These are phyloP conservation scores for Hypercompe scribonia DNA, from an alignment of 2,888 invertebrate species.

Conservation along the genomic window DNA sequence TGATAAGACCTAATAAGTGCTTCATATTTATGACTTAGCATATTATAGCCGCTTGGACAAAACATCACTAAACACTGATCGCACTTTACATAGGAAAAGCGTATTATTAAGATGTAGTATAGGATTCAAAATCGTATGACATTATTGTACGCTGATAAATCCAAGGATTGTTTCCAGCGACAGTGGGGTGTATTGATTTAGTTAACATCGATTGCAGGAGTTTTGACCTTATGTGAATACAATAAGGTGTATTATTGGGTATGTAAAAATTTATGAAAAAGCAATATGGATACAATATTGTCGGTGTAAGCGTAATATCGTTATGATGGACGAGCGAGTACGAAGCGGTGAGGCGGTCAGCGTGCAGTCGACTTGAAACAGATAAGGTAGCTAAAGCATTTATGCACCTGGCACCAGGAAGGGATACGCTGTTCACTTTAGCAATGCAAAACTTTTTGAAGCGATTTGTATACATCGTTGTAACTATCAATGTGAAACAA, in stretches of 20 bases:
- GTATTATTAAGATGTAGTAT: constrained; percentile 27
- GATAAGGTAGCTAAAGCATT: constrained; percentile 68
- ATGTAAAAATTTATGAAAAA: constrained; percentile 43
- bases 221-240: constrained; percentile 20
- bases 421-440: background rate
- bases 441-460: background rate
- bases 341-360: constrained; percentile 71
- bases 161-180: constrained; percentile 49
- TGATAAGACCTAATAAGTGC: constrained; percentile 62
- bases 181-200: constrained; percentile 69
- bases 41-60: constrained; percentile 64
- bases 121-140: constrained; percentile 45
- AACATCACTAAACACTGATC: constrained; percentile 38
- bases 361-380: constrained; percentile 81
- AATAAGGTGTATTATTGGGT: constrained; percentile 44
- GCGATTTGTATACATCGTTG: background rate
- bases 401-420: constrained; percentile 52
- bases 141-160: constrained; percentile 37
- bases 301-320: constrained; percentile 83
- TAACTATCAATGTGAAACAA: background rate
- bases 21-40: constrained; percentile 67
- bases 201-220: constrained; percentile 24
- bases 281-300: constrained; percentile 82
- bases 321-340: constrained; percentile 81
- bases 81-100: constrained; percentile 22